Evolutionary conservation across 2,797 vertebrate genomes (phyloP).

Genomic region (Odontamblyopus rebecca): DNA sequence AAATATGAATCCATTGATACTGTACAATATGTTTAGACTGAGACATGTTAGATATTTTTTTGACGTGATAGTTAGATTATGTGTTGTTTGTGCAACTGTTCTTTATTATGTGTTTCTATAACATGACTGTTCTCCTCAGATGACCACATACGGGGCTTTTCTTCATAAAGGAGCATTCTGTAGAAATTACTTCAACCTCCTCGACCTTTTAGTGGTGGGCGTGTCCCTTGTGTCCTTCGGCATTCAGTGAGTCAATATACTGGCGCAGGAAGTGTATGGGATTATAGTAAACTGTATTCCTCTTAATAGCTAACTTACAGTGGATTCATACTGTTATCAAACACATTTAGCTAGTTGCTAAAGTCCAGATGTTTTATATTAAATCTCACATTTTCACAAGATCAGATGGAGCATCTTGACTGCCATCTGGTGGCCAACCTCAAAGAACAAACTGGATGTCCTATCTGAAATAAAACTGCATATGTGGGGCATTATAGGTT

Average conservation of each 20-base stretch:
- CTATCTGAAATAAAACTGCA: neutral
- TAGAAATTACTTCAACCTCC: conserved; percentile 97
- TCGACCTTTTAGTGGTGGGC: conserved; percentile 96
- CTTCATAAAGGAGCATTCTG: conserved; percentile 99
- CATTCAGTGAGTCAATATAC: conserved; percentile 88
- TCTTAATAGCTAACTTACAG: neutral
- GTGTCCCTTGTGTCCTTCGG: conserved; percentile 97
- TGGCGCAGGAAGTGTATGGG: neutral
- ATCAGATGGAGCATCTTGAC: conserved; percentile 1
- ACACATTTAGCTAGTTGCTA: neutral
- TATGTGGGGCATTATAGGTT: neutral
- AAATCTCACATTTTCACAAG: neutral
- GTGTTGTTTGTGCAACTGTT: conserved; percentile 32
- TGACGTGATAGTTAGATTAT: conserved; percentile 2
- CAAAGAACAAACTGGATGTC: neutral
- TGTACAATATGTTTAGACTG: neutral
- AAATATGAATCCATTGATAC: neutral
- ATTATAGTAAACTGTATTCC: neutral
- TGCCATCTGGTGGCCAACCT: neutral
- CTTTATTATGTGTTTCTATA: conserved; percentile 29
- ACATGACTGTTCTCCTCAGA: conserved; percentile 77
- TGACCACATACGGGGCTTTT: conserved; percentile 98
- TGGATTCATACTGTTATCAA: neutral
- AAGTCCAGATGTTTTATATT: neutral
- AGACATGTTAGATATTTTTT: neutral